Base-by-base conservation (phyloP, 2,888 invertebrate genomes). In the Neoaliturus tenellus region DNA sequence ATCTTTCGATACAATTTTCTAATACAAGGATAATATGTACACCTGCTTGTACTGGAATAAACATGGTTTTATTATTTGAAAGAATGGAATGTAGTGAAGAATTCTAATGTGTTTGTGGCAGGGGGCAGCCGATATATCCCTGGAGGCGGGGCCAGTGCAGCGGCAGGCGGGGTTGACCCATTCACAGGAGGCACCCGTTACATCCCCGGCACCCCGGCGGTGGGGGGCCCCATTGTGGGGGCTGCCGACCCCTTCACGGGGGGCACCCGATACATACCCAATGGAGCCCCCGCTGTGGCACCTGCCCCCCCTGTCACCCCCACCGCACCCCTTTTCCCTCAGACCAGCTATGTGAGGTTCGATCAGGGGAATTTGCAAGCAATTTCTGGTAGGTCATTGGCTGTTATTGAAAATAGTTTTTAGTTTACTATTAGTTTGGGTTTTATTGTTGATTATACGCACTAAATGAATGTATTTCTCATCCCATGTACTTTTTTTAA, bases 301-400 rank as follows among this genome's bases (percentile, higher is more conserved):
- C 78, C 71, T 17, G 93, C 41, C 3, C 6, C 71, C 39, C 33
- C 39, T 17, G 5, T 51, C 14, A n/a, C 69, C 62, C n/a, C 73
- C n/a, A 69, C 44, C 14, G 93, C 51, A 1, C 3, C 31, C 1
- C 78, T 91, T 87, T 93, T 92, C 86, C 93, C 93, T 17, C 91
- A 91, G 86, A 90, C 87, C 84, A 90, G 89, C 28, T 95, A 93
- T 91, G 91, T 93, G 87, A 94, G 94, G 86, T 96, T 98, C 89
- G 97, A 96, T 88, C 94, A 95, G 88, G 96, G 95, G 5, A 96
- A 96, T 91, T 90, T 94, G 31, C 92, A 92, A 82, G 95, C 95
- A 62, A 95, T 98, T 87, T 17, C 14, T 6, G 69, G 44, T 81
- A 58, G n/a, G n/a, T n/a, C n/a, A n/a, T n/a, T n/a, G n/a, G n/a